Conservation (phyloP, 2,888 invertebrate species). For the Heliconius cydno region DNA sequence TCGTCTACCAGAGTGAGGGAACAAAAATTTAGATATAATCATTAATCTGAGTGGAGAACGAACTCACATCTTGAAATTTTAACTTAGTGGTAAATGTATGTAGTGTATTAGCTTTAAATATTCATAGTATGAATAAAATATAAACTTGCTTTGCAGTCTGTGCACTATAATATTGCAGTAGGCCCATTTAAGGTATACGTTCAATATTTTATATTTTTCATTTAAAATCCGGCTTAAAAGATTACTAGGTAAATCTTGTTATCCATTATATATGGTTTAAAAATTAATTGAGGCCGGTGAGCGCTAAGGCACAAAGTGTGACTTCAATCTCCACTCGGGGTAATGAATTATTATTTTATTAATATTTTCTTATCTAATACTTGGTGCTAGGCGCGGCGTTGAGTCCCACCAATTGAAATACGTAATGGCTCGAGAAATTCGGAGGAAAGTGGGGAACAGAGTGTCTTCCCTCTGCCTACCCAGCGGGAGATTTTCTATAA, state of each 20-base stretch:
- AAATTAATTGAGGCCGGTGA: not conserved
- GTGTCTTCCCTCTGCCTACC: not conserved
- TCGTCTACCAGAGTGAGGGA: too few relatives aligned
- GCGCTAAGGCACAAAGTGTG: not conserved
- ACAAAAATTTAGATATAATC: too few relatives aligned
- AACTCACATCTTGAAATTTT: too few relatives aligned
- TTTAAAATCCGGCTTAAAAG: not conserved
- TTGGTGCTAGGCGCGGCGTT: not conserved
- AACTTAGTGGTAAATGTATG: not conserved
- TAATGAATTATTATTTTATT: not conserved
- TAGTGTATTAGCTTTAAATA: conserved; percentile 6
- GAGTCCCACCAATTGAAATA: not conserved
- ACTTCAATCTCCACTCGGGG: not conserved
- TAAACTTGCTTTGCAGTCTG: not conserved
- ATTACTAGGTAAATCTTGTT: not conserved
- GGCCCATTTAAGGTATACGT: not conserved
- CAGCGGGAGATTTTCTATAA: not conserved
- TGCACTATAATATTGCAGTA: not conserved
- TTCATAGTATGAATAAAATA: conserved; percentile 17
- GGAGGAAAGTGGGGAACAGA: not conserved
- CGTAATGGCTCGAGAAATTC: not conserved
- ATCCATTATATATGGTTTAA: too few relatives aligned
- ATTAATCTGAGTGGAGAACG: too few relatives aligned
- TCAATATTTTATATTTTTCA: not conserved
- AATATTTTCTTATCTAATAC: not conserved